These are phyloP conservation scores for Orycteropus afer DNA, from an alignment of 2,113 vertebrate genomes.

Conservation along the genomic window DNA sequence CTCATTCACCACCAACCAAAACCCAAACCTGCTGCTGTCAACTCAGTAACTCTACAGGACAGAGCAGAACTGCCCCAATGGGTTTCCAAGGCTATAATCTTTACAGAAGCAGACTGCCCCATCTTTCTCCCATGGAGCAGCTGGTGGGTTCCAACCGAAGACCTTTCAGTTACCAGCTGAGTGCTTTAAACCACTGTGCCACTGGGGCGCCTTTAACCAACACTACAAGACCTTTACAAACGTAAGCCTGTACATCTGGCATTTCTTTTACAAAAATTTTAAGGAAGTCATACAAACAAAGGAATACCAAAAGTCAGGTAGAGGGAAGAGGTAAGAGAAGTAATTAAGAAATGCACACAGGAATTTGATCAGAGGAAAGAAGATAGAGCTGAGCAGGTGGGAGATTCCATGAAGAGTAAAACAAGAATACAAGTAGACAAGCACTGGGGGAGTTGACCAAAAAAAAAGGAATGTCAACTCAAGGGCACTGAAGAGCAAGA, in stretches of 20 bases:
- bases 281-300: slow-evolving; percentile 32
- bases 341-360: background rate
- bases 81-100: background rate
- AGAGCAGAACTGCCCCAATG: background rate
- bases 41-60: background rate
- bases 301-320: background rate
- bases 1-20: background rate
- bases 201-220: background rate
- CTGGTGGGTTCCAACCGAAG: background rate
- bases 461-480: slow-evolving; percentile 56
- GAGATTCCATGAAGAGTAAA: slow-evolving; percentile 48
- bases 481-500: slow-evolving; percentile 42
- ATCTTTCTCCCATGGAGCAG: background rate
- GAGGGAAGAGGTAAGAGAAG: slow-evolving; percentile 8
- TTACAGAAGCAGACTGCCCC: background rate
- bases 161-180: background rate
- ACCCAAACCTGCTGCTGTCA: background rate
- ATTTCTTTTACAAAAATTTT: slow-evolving; percentile 60
- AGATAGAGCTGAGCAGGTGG: background rate
- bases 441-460: background rate
- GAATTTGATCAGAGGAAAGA: slow-evolving; percentile 22
- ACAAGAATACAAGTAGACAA: slow-evolving; percentile 54
- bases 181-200: background rate
- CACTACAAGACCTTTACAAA: slow-evolving; percentile 36
- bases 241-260: background rate